Evolutionary conservation across 2,113 vertebrate species (phyloP).

Genomic region (Marmota monax): DNA sequence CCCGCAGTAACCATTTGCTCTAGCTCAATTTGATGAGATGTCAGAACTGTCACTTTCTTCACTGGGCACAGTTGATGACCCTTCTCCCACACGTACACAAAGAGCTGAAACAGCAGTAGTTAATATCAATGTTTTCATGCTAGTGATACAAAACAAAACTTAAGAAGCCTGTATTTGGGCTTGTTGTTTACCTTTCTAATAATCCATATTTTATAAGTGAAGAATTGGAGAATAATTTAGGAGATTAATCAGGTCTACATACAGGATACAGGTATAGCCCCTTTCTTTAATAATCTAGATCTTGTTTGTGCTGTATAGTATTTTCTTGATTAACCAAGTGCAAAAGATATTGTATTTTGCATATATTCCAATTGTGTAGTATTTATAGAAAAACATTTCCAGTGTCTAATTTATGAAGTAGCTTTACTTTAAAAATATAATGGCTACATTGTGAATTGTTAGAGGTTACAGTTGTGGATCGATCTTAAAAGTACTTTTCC

Average conservation of each 20-base stretch:
- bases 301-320: slow-evolving; percentile 1
- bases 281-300: slow-evolving; percentile 8
- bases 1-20: slow-evolving; percentile 43
- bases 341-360: slow-evolving; percentile 23
- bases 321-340: slow-evolving; percentile 9
- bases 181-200: slow-evolving; percentile 26
- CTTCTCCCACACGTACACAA: background rate
- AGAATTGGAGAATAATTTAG: slow-evolving; percentile 12
- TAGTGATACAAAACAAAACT: slow-evolving; percentile 21
- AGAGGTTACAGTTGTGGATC: background rate
- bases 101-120: background rate
- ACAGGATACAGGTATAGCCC: background rate
- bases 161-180: slow-evolving; percentile 4
- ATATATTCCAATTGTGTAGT: slow-evolving; percentile 4
- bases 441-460: slow-evolving; percentile 1
- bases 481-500: slow-evolving; percentile 49
- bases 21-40: slow-evolving; percentile 30
- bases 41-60: slow-evolving; percentile 6
- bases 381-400: slow-evolving; percentile 61
- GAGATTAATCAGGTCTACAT: background rate
- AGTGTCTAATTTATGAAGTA: slow-evolving; percentile 36
- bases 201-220: slow-evolving; percentile 37
- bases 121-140: slow-evolving; percentile 42
- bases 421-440: slow-evolving; percentile 45
- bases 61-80: background rate